Evolutionary conservation across 2,888 invertebrate genomes (phyloP), one percentile per base, ranked within the genome.

Genomic region (Chironomus riparius): DNA sequence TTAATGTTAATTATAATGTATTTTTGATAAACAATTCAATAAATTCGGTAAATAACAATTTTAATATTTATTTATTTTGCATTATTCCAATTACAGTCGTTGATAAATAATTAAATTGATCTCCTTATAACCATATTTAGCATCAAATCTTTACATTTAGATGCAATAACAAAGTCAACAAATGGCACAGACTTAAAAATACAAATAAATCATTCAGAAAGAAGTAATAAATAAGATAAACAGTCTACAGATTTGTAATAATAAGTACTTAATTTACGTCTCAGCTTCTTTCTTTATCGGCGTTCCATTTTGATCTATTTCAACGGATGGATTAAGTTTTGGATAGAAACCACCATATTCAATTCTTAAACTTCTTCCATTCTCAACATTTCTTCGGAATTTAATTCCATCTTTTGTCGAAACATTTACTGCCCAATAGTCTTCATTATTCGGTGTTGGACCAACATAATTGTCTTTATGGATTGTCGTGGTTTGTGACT

Each of bases 331-430:
- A 77, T 92, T 87, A 79, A 94, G 82, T 0, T 93, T 94, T 0
- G 94, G 93, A 80, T 91, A 92, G 79, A 94, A 94, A 0, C 93
- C 91, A 2, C 91, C 90, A 79, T 94, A 94, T 78, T 94, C 94
- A 80, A 94, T 87, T 79, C 90, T 88, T 0, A 93, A 85, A 18
- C 76, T 72, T 56, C 76, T 56, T 68, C 76, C 61, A 68, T 70
- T 71, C 28, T 75, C 71, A 3, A 71, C 70, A 68, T 77, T 77
- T 10, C 65, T 56, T 12, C 76, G 68, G 76, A 47, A 76, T 70
- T 72, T 72, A 22, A 76, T 75, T 68, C 47, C 50, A 74, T 77
- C 28, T 76, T 73, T 65, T 7, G 70, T 61, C 70, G 56, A 47
- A 10, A 74, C 68, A 48, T 74, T 74, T n/a, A 48, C 68, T 72